These are phyloP conservation scores for Ceratina calcarata DNA, from an alignment of 1,140 invertebrate species.

Conservation along the genomic window DNA sequence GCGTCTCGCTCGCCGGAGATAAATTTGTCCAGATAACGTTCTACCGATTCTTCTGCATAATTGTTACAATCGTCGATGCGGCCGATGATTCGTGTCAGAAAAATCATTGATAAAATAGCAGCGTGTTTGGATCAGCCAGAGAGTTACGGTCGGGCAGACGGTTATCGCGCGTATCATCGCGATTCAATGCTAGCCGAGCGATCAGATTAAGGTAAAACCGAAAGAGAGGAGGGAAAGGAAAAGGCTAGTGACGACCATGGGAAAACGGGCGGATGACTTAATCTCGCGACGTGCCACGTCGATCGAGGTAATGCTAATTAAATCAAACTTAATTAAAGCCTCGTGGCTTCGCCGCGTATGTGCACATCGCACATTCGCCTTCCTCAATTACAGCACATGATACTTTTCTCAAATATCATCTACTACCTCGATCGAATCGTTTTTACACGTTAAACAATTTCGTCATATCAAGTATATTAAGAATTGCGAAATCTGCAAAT, in stretches of 20 bases:
- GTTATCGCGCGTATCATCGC: background rate
- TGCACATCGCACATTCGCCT: too few species aligned
- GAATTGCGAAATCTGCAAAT: too few species aligned
- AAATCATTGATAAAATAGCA: conserved; percentile 22
- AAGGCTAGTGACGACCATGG: conserved; percentile 12
- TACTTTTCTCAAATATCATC: too few species aligned
- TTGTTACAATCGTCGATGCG: conserved; percentile 18
- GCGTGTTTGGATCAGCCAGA: background rate
- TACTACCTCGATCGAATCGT: too few species aligned
- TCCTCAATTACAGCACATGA: too few species aligned
- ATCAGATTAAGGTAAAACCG: background rate
- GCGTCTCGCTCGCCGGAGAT: background rate
- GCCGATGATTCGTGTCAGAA: background rate
- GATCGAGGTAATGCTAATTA: conserved; percentile 36
- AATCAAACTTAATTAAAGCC: conserved; percentile 42
- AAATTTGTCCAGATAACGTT: conserved; percentile 34
- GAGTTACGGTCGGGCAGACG: too few species aligned
- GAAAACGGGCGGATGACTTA: conserved; percentile 37
- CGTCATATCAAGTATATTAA: too few species aligned
- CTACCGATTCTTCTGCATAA: conserved; percentile 9
- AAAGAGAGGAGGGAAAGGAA: background rate
- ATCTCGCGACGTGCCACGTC: background rate
- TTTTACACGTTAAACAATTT: too few species aligned
- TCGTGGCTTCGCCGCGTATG: conserved; percentile 12
- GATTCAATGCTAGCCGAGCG: conserved; percentile 26